phyloP scores from a whole-genome alignment of 2,888 invertebrate genomes.

The Microplitis manilae region DNA sequence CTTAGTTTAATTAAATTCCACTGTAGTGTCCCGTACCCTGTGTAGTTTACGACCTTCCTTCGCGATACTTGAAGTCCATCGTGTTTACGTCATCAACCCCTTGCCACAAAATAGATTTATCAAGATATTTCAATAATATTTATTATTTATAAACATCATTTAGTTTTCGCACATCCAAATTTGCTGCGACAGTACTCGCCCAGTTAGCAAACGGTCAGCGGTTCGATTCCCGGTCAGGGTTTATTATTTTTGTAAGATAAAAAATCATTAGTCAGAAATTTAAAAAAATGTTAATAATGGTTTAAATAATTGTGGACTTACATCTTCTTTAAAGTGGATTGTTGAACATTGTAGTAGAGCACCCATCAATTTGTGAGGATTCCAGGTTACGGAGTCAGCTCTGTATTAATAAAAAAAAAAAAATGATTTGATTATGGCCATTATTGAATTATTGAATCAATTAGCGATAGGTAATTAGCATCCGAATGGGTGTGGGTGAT shows the following conservation, averaged over 20 bases:
- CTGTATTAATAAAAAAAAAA: constrained; percentile 73
- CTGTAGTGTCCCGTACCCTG: constrained; percentile 57
- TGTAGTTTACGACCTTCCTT: constrained; percentile 46
- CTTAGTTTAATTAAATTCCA: constrained; percentile 79
- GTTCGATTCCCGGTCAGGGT: not conserved
- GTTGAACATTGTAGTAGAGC: constrained; percentile 97
- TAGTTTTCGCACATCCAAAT: no score
- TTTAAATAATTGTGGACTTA: constrained; percentile 73
- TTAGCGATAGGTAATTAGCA: not conserved
- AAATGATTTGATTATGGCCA: not conserved
- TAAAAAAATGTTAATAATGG: not conserved
- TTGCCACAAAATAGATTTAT: constrained; percentile 26
- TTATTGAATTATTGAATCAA: not conserved
- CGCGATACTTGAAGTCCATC: constrained; percentile 60
- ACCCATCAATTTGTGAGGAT: constrained; percentile 99
- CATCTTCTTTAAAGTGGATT: constrained; percentile 96
- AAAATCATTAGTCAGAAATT: no score
- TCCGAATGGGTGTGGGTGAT: not conserved
- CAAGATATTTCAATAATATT: constrained; percentile 13
- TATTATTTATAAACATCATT: not conserved
- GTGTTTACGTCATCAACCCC: constrained; percentile 47
- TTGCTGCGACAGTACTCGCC: no score
- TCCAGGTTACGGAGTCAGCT: constrained; percentile 98
- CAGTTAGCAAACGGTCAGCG: no score
- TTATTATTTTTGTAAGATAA: not conserved